These are phyloP conservation scores for Mola mola DNA, from an alignment of 2,113 vertebrate genomes.

Conservation along the genomic window DNA sequence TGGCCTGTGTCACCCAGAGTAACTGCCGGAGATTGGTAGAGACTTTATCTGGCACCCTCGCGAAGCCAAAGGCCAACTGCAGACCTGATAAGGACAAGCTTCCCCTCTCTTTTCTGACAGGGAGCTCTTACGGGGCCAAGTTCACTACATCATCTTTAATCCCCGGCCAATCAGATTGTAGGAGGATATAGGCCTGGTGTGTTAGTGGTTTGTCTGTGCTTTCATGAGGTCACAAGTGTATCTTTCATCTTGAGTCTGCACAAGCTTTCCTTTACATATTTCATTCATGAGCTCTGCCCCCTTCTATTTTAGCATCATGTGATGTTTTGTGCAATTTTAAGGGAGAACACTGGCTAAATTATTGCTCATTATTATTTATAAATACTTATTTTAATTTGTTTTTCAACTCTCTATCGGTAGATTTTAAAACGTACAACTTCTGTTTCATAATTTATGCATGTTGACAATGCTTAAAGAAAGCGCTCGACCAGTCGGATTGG, in stretches of 20 bases:
- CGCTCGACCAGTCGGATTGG: background rate
- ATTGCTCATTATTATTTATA: background rate
- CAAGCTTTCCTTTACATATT: slow-evolving; percentile 31
- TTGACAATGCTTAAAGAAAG: background rate
- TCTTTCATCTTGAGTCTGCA: slow-evolving; percentile 35
- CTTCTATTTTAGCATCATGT: slow-evolving; percentile 24
- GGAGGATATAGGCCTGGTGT: slow-evolving; percentile 14
- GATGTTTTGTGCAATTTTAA: slow-evolving; percentile 33
- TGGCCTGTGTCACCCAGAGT: slow-evolving; percentile 73
- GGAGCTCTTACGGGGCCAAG: slow-evolving; percentile 32
- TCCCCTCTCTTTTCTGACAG: slow-evolving; percentile 51
- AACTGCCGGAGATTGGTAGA: slow-evolving; percentile 57
- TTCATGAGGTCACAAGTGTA: slow-evolving; percentile 60
- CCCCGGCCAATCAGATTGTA: slow-evolving; percentile 38
- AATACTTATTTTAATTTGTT: background rate
- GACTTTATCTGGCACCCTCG: slow-evolving; percentile 66
- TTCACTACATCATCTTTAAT: slow-evolving; percentile 54
- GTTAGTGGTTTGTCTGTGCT: slow-evolving; percentile 31
- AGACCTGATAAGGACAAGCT: slow-evolving; percentile 63
- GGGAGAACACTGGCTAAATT: background rate
- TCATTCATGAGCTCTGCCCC: slow-evolving; percentile 13
- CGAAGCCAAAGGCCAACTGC: slow-evolving; percentile 61
- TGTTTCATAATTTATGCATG: background rate
- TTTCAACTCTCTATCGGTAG: background rate
- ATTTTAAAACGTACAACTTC: background rate